Percentiles rank a stretch among this genome's conserved stretches.
Conservation (phyloP, 2,113 vertebrate genomes). For the Chiloscyllium plagiosum region DNA sequence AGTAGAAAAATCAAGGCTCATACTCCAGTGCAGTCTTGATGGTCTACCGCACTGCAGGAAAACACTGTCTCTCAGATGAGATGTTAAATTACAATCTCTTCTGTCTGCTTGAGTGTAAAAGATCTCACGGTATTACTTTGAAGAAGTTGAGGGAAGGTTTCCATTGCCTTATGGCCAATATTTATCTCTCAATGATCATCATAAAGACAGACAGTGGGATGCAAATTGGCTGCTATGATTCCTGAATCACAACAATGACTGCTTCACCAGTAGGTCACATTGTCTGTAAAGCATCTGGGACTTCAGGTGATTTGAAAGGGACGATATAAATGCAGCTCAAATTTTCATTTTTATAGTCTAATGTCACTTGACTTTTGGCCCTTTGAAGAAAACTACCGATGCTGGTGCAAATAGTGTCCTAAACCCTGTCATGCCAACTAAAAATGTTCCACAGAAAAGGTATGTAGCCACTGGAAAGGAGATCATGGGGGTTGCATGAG, state of each 20-base stretch:
- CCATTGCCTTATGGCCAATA: not conserved
- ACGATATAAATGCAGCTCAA: too few relatives aligned
- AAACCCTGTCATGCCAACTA: not conserved
- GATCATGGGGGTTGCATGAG: not conserved
- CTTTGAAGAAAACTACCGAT: not conserved
- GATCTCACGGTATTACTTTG: not conserved
- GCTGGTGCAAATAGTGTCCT: not conserved
- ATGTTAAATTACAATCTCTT: not conserved
- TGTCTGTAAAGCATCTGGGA: not conserved
- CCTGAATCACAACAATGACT: not conserved
- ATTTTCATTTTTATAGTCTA: not conserved
- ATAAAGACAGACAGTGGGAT: not conserved
- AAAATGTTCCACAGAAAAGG: not conserved
- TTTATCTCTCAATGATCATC: not conserved
- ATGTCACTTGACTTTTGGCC: not conserved
- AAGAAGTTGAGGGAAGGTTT: not conserved
- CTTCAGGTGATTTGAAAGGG: not conserved
- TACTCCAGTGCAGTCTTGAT: not conserved
- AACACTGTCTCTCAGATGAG: not conserved
- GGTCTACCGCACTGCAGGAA: not conserved
- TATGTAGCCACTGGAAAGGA: not conserved
- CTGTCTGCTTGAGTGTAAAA: not conserved
- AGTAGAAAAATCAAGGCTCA: not conserved
- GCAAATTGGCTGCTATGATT: not conserved
- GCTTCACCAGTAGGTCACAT: not conserved